Conservation (phyloP, 2,113 vertebrate species). For the Chunga burmeisteri region DNA sequence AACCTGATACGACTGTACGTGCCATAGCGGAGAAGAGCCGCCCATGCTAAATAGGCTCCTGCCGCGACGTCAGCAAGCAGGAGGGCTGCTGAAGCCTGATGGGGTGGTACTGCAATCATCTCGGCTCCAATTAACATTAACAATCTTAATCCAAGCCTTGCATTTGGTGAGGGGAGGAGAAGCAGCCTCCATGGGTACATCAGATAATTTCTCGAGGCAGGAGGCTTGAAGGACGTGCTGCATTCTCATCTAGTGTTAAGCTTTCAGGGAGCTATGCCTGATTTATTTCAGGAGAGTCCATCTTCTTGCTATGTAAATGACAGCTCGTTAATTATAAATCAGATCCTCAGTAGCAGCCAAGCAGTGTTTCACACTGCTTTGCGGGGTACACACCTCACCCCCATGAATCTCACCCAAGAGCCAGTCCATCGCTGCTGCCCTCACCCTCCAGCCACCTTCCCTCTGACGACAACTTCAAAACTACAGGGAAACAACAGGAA, state of each 20-base stretch:
- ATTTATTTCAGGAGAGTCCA: neutral
- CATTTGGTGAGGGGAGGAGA: neutral
- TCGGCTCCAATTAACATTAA: neutral
- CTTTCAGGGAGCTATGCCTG: neutral
- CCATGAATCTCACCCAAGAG: neutral
- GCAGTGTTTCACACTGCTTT: neutral
- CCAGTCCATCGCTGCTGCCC: neutral
- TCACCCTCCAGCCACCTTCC: neutral
- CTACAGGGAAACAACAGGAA: neutral
- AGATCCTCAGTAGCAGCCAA: neutral
- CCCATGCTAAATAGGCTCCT: conserved; percentile 40
- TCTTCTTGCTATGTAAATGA: neutral
- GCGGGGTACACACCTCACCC: neutral
- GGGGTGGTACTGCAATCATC: conserved; percentile 20
- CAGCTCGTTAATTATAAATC: neutral
- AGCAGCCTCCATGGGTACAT: neutral
- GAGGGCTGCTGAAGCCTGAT: conserved; percentile 2
- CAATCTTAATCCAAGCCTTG: neutral
- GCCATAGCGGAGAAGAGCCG: neutral
- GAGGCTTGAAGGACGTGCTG: neutral
- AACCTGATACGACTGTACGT: neutral
- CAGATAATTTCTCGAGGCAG: neutral
- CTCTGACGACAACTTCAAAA: neutral
- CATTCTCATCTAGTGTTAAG: neutral
- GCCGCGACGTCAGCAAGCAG: neutral